Evolutionary conservation across 1,140 invertebrate species (phyloP).

Genomic region (Lasioglossum baleicum): DNA sequence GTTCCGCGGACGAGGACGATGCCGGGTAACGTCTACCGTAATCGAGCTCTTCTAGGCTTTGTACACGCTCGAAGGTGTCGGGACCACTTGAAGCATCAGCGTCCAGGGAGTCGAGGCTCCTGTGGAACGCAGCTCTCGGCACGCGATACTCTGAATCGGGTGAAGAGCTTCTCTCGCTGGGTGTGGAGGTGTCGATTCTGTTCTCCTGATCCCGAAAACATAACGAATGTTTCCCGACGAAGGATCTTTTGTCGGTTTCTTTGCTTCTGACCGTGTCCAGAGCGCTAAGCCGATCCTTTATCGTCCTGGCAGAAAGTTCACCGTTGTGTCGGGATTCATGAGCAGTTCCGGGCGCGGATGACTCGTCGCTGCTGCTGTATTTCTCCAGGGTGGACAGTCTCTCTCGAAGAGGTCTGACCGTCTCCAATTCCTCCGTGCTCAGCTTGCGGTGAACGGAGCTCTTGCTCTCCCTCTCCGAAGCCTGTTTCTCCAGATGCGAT

Average conservation of each 20-base stretch:
- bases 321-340: conserved; percentile 72
- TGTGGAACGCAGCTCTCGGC: conserved; percentile 80
- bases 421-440: conserved; percentile 69
- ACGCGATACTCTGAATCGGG: conserved; percentile 76
- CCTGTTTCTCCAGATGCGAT: conserved; percentile 83
- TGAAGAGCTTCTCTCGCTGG: conserved; percentile 75
- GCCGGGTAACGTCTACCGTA: conserved; percentile 80
- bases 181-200: conserved; percentile 57
- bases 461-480: conserved; percentile 73
- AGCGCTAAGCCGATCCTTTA: conserved; percentile 82
- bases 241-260: conserved; percentile 72
- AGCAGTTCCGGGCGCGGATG: conserved; percentile 37
- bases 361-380: conserved; percentile 66
- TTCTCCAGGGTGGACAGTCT: conserved; percentile 75
- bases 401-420: conserved; percentile 72
- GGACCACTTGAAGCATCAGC: conserved; percentile 77
- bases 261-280: conserved; percentile 80
- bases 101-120: conserved; percentile 85
- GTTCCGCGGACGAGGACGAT: conserved; percentile 79
- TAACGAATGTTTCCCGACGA: conserved; percentile 58
- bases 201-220: conserved; percentile 71
- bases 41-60: conserved; percentile 84
- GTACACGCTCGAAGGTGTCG: conserved; percentile 84
- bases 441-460: conserved; percentile 53
- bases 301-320: conserved; percentile 79